Evolutionary conservation across 1,140 invertebrate genomes (phyloP).

Genomic region (Calycopis cecrops): DNA sequence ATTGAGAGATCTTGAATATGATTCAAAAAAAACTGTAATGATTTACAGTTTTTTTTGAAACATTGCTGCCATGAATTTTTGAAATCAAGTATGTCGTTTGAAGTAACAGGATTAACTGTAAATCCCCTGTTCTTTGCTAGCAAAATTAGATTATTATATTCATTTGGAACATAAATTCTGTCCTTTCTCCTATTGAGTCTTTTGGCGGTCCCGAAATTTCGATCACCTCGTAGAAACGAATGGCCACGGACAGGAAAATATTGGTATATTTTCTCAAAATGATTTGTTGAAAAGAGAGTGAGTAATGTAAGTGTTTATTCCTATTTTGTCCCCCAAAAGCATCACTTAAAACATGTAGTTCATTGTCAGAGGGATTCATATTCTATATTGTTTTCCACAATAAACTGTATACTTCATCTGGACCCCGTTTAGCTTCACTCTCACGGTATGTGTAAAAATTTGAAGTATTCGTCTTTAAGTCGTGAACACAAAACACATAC

Average conservation of each 20-base stretch:
- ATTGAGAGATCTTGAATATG: conserved; percentile 23
- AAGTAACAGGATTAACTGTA: conserved; percentile 25
- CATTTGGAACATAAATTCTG: conserved; percentile 15
- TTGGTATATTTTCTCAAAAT: conserved; percentile 14
- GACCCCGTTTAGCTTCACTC: no score
- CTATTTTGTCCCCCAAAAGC: neutral
- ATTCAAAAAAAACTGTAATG: conserved; percentile 21
- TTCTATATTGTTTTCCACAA: conserved; percentile 33
- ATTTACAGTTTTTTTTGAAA: conserved; percentile 23
- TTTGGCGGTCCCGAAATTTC: conserved; percentile 7
- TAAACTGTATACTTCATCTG: conserved; percentile 38
- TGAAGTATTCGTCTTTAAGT: conserved; percentile 4
- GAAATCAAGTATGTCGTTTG: conserved; percentile 26
- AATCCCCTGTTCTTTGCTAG: conserved; percentile 26
- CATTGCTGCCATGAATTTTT: conserved; percentile 11
- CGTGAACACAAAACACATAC: conserved; percentile 7
- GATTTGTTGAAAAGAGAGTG: conserved; percentile 11
- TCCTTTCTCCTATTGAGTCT: conserved; percentile 9
- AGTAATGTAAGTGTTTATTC: conserved; percentile 17
- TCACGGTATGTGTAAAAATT: no score
- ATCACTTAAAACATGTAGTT: conserved; percentile 25
- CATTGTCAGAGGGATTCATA: conserved; percentile 27
- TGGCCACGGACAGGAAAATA: conserved; percentile 14
- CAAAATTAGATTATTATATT: conserved; percentile 24
- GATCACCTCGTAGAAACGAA: conserved; percentile 12